Conservation (phyloP, 2,888 invertebrate species). For the Drosophila siamana region DNA sequence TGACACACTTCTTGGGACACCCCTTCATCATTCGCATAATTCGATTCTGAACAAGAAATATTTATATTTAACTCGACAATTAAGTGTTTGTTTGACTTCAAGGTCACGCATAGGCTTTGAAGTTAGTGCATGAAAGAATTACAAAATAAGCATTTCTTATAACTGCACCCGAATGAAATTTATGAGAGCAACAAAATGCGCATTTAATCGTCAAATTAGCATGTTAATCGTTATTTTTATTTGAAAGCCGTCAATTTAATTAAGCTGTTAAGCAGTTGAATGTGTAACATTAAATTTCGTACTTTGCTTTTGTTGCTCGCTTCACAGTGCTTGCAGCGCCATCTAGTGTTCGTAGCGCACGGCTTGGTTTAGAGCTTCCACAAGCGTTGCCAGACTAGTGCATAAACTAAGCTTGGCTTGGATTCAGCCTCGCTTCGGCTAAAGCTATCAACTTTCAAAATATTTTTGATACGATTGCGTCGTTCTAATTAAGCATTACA, state of each 20-base stretch:
- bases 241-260: not conserved
- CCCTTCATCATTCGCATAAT: not conserved
- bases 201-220: conserved; percentile 2
- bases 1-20: conserved; percentile 18
- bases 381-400: conserved; percentile 33
- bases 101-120: not conserved
- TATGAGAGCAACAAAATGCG: not conserved
- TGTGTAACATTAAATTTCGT: conserved; percentile 14
- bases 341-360: conserved; percentile 46
- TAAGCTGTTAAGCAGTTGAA: conserved; percentile 13
- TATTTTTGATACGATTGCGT: not conserved
- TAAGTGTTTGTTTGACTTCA: not conserved
- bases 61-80: conserved; percentile 6
- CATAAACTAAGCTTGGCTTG: conserved; percentile 23
- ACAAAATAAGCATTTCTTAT: not conserved
- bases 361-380: conserved; percentile 47
- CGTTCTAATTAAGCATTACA: conserved; percentile 5
- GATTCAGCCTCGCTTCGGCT: not conserved
- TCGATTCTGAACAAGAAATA: conserved; percentile 3
- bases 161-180: not conserved
- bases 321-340: conserved; percentile 36
- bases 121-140: not conserved
- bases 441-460: conserved; percentile 17
- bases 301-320: not conserved
- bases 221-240: not conserved